phyloP scores from a whole-genome alignment of 2,888 invertebrate species.

The Spialia ferax region DNA sequence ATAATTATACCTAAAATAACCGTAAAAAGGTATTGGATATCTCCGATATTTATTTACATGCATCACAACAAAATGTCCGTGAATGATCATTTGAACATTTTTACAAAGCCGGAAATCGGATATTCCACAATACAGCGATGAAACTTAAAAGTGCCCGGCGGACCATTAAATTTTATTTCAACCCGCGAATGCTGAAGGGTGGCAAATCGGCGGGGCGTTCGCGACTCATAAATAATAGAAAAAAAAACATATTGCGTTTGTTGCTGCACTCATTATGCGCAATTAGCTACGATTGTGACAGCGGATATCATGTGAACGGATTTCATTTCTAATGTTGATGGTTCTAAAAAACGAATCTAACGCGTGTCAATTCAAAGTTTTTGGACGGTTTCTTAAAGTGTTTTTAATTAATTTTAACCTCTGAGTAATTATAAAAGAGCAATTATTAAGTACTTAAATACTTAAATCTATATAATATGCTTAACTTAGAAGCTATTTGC shows the following conservation, averaged over 20 bases:
- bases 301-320: constrained; percentile 77
- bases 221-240: constrained; percentile 79
- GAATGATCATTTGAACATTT: constrained; percentile 23
- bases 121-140: constrained; percentile 71
- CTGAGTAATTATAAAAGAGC: not conserved
- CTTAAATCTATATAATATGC: no score
- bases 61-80: constrained; percentile 1
- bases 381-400: not conserved
- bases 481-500: no score
- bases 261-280: constrained; percentile 84
- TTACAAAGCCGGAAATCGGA: constrained; percentile 76
- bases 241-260: constrained; percentile 82
- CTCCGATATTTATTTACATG: not conserved
- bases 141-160: constrained; percentile 65
- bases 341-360: constrained; percentile 46
- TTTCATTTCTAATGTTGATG: constrained; percentile 60
- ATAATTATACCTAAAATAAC: no score
- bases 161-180: constrained; percentile 85
- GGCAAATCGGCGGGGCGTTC: constrained; percentile 70
- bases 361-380: constrained; percentile 55
- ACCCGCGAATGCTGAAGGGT: constrained; percentile 71
- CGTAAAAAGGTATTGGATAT: not conserved
- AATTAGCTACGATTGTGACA: constrained; percentile 86
- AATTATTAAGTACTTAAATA: no score
- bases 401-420: not conserved